phyloP scores from a whole-genome alignment of 2,888 invertebrate species.

The Geophilus truncorum region DNA sequence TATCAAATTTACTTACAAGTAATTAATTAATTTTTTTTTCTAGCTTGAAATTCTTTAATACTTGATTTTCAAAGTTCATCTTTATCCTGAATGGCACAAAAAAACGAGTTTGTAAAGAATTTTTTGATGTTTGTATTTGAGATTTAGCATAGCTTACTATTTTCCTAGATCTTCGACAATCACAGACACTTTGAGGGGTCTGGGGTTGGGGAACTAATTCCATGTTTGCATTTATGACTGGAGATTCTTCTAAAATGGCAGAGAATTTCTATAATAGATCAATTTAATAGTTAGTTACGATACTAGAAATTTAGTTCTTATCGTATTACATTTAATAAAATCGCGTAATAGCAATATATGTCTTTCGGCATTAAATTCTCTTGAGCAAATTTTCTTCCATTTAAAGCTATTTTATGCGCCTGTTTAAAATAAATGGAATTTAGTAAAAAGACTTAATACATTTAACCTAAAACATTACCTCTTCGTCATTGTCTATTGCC shows the following conservation, averaged over 20 bases:
- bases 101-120: neutral
- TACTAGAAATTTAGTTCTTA: neutral
- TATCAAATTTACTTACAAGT: neutral
- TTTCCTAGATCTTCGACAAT: neutral
- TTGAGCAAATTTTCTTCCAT: conserved; percentile 66
- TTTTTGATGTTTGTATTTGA: too few relatives aligned
- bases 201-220: neutral
- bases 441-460: neutral
- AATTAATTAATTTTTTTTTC: neutral
- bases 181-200: neutral
- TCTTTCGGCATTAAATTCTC: conserved; percentile 74
- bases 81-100: neutral
- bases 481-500: conserved; percentile 67
- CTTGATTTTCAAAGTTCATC: neutral
- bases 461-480: conserved; percentile 41
- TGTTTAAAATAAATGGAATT: conserved; percentile 5
- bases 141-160: neutral
- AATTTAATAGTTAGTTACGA: neutral
- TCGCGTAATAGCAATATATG: conserved; percentile 80
- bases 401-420: conserved; percentile 61
- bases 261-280: neutral
- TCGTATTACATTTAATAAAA: conserved; percentile 55
- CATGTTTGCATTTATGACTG: neutral
- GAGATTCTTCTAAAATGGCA: neutral
- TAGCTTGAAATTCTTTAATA: neutral